Percentiles rank a stretch among this genome's conserved stretches.
These are phyloP conservation scores for Vidua chalybeata DNA, from an alignment of 2,113 vertebrate species.

Conservation along the genomic window DNA sequence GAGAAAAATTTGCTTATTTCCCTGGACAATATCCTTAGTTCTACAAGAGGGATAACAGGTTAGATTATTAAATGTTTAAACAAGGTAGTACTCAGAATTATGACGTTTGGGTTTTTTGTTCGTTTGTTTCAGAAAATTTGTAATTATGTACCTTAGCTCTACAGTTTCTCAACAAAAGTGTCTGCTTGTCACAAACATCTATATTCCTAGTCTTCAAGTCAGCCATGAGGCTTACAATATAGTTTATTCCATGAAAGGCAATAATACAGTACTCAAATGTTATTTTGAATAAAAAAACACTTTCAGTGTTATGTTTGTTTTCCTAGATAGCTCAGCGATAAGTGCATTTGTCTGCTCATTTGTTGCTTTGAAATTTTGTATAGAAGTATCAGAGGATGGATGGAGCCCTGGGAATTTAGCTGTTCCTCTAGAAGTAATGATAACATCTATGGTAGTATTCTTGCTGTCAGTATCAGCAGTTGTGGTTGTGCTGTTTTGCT, in stretches of 20 bases:
- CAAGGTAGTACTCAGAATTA: neutral
- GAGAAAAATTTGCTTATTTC: neutral
- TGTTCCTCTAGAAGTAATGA: neutral
- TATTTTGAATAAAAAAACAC: neutral
- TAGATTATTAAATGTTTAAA: neutral
- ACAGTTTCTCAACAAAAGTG: neutral
- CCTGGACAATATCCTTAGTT: neutral
- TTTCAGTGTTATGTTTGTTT: neutral
- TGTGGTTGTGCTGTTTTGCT: neutral
- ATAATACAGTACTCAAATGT: neutral
- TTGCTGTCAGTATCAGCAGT: neutral
- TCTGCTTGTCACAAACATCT: neutral
- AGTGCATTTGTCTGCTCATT: neutral
- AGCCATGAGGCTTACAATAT: neutral
- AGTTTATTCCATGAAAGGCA: neutral
- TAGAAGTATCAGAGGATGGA: neutral
- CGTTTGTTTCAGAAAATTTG: neutral
- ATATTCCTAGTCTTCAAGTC: neutral
- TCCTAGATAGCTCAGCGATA: neutral
- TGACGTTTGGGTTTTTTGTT: neutral
- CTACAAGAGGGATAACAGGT: neutral
- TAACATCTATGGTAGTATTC: neutral
- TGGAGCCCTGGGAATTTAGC: neutral
- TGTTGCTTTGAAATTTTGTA: neutral
- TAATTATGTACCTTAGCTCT: neutral